phyloP scores from a whole-genome alignment of 2,113 vertebrate genomes.

The Deroptyus accipitrinus region DNA sequence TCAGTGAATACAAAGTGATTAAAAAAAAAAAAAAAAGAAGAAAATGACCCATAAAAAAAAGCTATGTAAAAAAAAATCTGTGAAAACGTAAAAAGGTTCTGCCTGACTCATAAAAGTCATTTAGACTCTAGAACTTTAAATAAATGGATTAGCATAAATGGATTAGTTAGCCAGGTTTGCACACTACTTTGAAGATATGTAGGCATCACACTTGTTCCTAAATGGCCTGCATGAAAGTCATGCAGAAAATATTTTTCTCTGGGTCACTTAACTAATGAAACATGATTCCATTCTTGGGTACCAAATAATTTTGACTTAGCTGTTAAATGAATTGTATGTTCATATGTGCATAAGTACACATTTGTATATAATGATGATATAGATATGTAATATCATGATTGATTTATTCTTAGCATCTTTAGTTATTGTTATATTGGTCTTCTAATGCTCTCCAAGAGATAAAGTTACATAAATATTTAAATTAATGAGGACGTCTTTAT shows the following conservation, averaged over 20 bases:
- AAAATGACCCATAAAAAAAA: neutral
- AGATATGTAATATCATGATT: neutral
- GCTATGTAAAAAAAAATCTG: neutral
- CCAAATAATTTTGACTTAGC: neutral
- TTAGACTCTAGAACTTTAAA: constrained; percentile 6
- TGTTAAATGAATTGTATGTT: neutral
- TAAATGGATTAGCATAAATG: constrained; percentile 29
- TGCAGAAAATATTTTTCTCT: constrained; percentile 1
- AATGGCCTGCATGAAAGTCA: neutral
- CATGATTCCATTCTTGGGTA: neutral
- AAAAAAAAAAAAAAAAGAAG: neutral
- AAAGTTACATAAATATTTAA: neutral
- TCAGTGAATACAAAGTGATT: neutral
- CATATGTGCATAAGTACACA: neutral
- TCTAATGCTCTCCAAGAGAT: neutral
- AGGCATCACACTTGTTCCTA: neutral
- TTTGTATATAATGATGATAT: neutral
- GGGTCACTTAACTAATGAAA: neutral
- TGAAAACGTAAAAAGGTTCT: neutral
- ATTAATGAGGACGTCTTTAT: neutral
- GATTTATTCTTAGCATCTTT: neutral
- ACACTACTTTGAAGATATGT: neutral
- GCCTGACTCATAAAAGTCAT: constrained; percentile 19
- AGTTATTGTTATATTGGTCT: neutral
- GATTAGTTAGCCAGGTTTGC: constrained; percentile 16